These are phyloP conservation scores for Montifringilla adamsi DNA, from an alignment of 2,113 vertebrate species.

Conservation along the genomic window DNA sequence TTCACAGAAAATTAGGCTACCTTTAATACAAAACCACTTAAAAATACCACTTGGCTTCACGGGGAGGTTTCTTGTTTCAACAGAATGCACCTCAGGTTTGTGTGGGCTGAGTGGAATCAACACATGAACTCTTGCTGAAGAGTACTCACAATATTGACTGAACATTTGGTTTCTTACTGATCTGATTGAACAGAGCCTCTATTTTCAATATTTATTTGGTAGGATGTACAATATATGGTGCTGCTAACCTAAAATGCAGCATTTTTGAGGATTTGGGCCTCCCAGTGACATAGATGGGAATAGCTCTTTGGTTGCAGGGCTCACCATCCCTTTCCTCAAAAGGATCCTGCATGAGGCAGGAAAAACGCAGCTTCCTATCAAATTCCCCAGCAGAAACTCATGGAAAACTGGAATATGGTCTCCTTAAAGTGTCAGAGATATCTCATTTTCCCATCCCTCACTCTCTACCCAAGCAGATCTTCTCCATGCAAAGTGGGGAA, in stretches of 20 bases:
- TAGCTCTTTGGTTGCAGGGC: neutral
- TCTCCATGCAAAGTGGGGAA: neutral
- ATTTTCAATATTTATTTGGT: neutral
- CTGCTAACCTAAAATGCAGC: neutral
- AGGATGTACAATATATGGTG: neutral
- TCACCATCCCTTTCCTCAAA: neutral
- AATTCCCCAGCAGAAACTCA: neutral
- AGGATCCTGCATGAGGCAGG: neutral
- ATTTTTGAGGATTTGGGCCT: neutral
- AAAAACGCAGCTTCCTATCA: neutral
- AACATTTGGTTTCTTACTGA: conserved; percentile 23
- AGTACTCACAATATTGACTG: neutral
- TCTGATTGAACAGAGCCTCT: neutral
- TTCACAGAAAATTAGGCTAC: neutral
- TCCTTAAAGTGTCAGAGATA: neutral
- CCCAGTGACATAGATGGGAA: neutral
- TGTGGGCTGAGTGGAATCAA: conserved; percentile 10
- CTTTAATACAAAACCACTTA: neutral
- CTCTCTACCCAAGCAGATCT: neutral
- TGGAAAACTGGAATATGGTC: neutral
- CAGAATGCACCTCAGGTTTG: conserved; percentile 7
- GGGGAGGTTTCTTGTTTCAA: conserved; percentile 33
- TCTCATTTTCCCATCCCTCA: neutral
- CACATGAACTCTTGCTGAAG: neutral
- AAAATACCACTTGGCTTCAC: conserved; percentile 22